Base-by-base conservation (phyloP, 2,888 invertebrate species). In the Ormyrus nitidulus region DNA sequence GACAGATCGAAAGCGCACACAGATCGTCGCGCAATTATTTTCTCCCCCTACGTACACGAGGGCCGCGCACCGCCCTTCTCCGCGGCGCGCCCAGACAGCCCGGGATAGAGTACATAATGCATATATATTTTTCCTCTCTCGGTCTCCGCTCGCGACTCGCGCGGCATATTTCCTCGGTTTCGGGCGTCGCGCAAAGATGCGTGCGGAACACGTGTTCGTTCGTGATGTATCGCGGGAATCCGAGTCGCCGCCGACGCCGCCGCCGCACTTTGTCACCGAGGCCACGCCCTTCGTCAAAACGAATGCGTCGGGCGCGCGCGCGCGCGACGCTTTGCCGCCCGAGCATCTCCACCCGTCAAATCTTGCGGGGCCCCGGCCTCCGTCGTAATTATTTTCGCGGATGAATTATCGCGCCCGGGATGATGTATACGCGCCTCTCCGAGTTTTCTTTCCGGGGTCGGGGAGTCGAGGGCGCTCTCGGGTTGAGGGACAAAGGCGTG, bases 121-220 rank as follows among this genome's bases (percentile, higher is more conserved):
- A 19, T 19, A 2, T 19, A 1, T 19, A 51, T 59, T 64, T 77
- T 71, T 77, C 71, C 65, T 46, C 58, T 56, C 54, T 19, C 65
- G 19, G 11, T 61, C 51, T 51, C 6, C 46, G 53, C 19, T 19
- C 19, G 19, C 19, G 19, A 19, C 19, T 19, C 19, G 19, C 19
- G 3, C n/a, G 48, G 54, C 19, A 64, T 78, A 79, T 74, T 64
- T 79, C 56, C 74, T 64, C 34, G 19, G 19, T 46, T 62, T 58
- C 65, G 48, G 10, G 13, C 7, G 5, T 10, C 51, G 62, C 2
- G 53, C n/a, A 53, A 13, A 19, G 51, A 46, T 71, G 70, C 51
- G 76, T 85, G 86, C 83, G 84, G 82, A 86, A 85, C 85, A 86
- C 86, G 86, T 86, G 86, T 85, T 85, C 81, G 51, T 34, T 64